phyloP scores from a whole-genome alignment of 2,113 vertebrate species.

The Castor canadensis region DNA sequence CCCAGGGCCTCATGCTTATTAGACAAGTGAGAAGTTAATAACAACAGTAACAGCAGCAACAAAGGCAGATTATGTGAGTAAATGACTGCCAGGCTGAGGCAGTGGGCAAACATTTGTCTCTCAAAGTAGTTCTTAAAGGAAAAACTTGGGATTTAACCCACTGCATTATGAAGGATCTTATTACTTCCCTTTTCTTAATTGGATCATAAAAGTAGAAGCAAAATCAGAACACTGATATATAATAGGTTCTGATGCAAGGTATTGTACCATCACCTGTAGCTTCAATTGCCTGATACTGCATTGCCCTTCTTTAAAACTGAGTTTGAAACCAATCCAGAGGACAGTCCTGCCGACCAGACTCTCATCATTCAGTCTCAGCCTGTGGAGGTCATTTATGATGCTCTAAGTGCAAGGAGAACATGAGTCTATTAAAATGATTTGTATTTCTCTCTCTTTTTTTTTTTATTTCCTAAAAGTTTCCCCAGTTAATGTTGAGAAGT shows the following conservation, averaged over 20 bases:
- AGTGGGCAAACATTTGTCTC: not conserved
- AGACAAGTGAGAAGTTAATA: not conserved
- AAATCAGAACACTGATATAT: slow-evolving; percentile 95
- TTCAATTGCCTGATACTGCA: slow-evolving; percentile 87
- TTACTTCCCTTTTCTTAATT: not conserved
- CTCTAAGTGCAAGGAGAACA: slow-evolving; percentile 85
- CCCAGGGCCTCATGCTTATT: too few relatives aligned
- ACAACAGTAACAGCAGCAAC: not conserved
- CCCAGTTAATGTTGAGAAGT: not conserved
- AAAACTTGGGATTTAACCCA: not conserved
- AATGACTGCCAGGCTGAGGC: not conserved
- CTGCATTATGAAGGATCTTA: not conserved
- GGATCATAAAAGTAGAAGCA: slow-evolving; percentile 89
- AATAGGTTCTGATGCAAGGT: slow-evolving; percentile 91
- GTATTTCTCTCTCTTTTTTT: not conserved
- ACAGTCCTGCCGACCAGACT: slow-evolving; percentile 90
- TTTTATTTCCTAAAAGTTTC: not conserved
- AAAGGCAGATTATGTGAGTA: not conserved
- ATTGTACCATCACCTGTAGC: slow-evolving; percentile 92
- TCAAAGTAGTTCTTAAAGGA: not conserved
- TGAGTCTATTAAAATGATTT: not conserved
- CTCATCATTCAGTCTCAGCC: slow-evolving; percentile 92
- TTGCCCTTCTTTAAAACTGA: slow-evolving; percentile 92
- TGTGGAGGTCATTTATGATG: slow-evolving; percentile 97
- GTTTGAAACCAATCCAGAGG: slow-evolving; percentile 93